Conservation (phyloP, 2,113 vertebrate genomes). For the Sceloporus undulatus region DNA sequence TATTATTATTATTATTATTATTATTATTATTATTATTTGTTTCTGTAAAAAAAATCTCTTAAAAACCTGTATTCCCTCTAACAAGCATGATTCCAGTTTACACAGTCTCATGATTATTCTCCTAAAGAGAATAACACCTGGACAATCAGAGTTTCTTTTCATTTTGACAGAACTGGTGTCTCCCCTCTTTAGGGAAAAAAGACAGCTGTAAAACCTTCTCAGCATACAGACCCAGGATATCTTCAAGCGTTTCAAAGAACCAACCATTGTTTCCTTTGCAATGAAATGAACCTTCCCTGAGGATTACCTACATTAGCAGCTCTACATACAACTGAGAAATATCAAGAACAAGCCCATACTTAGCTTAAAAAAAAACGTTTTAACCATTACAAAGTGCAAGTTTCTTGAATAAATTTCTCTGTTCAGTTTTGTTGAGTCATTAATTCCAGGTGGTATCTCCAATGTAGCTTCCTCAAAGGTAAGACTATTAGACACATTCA, state of each 20-base stretch:
- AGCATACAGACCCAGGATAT: conserved; percentile 20
- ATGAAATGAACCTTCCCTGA: conserved; percentile 48
- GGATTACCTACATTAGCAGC: conserved; percentile 47
- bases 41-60: no score
- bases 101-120: no score
- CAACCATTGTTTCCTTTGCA: conserved; percentile 47
- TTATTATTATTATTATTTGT: no score
- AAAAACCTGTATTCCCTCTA: no score
- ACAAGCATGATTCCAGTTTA: no score
- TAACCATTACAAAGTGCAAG: conserved; percentile 47
- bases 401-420: conserved; percentile 50
- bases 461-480: conserved; percentile 66
- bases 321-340: conserved; percentile 44
- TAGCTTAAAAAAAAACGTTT: conserved; percentile 41
- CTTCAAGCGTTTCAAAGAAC: conserved; percentile 40
- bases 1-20: no score
- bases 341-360: conserved; percentile 17
- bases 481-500: conserved; percentile 75
- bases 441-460: conserved; percentile 70
- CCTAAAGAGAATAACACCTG: no score
- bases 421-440: conserved; percentile 60
- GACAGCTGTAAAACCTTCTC: neutral
- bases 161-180: neutral
- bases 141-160: neutral
- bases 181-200: neutral